Percentiles rank a stretch among this genome's conserved stretches.
Evolutionary conservation across 2,888 invertebrate genomes (phyloP).

Genomic region (Scaptomyza reducta): DNA sequence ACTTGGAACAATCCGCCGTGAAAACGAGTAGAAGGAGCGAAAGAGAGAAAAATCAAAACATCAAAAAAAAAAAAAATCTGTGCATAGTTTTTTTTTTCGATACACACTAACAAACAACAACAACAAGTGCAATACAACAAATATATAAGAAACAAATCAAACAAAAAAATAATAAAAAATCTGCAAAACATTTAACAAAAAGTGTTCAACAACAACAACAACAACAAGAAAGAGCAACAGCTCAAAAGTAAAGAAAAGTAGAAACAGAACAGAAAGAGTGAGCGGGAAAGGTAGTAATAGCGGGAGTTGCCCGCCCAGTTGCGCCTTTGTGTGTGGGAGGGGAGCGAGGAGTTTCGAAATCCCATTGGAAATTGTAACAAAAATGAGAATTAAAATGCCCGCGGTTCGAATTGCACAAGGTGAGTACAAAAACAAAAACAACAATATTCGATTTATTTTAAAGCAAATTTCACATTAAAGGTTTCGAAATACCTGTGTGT

Average conservation of each 20-base stretch:
- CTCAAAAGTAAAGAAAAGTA: too few species aligned
- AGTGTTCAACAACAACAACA: constrained; percentile 22
- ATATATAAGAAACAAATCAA: constrained; percentile 18
- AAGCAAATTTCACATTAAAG: too few species aligned
- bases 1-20: constrained; percentile 32
- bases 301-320: too few species aligned
- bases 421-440: constrained; percentile 85
- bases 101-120: constrained; percentile 13
- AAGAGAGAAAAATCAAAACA: background rate
- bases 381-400: constrained; percentile 99
- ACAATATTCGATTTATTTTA: too few species aligned
- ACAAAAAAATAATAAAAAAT: constrained; percentile 6
- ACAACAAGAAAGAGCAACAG: too few species aligned
- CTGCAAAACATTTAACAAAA: constrained; percentile 36
- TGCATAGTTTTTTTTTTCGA: constrained; percentile 36
- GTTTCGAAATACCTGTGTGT: background rate
- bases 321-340: too few species aligned
- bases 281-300: too few species aligned
- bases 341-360: constrained; percentile 40
- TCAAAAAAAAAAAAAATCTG: constrained; percentile 4
- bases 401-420: constrained; percentile 98
- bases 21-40: constrained; percentile 16
- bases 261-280: too few species aligned
- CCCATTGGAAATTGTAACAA: constrained; percentile 83
- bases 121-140: constrained; percentile 48